Percentiles rank a stretch among this genome's conserved stretches.
These are phyloP conservation scores for Holocentrus rufus DNA, from an alignment of 2,797 vertebrate genomes.

Conservation along the genomic window DNA sequence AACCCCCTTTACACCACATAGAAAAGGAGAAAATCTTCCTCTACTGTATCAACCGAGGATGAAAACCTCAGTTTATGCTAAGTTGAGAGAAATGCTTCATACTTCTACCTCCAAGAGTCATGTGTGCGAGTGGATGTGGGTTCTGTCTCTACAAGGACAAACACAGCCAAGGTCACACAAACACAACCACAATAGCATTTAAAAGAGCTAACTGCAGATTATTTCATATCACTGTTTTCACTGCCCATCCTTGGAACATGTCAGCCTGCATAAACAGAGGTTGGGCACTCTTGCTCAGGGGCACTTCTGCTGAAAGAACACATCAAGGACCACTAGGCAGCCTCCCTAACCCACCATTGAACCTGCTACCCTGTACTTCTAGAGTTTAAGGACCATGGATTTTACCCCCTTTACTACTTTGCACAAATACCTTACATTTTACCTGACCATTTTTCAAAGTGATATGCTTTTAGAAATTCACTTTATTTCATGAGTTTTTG, in stretches of 20 bases:
- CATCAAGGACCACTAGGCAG: too few relatives aligned
- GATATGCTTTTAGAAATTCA: too few relatives aligned
- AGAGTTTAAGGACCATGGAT: background rate
- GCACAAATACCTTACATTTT: too few relatives aligned
- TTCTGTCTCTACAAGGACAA: conserved; percentile 16
- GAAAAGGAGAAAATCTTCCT: background rate
- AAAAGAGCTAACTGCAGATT: background rate
- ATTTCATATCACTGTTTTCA: background rate
- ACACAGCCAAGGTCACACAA: background rate
- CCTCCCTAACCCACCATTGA: background rate
- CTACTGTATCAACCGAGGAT: background rate
- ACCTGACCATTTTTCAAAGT: too few relatives aligned
- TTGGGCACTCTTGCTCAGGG: conserved; percentile 10
- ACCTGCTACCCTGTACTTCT: background rate
- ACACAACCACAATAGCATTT: background rate
- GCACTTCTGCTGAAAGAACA: background rate
- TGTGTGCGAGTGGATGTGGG: too few relatives aligned
- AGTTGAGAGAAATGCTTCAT: background rate
- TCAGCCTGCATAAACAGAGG: background rate
- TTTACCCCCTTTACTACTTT: too few relatives aligned
- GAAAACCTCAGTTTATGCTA: conserved; percentile 28
- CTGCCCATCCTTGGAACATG: background rate
- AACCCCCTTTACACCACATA: background rate
- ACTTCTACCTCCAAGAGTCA: background rate
- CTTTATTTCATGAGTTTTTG: too few relatives aligned